phyloP scores from a whole-genome alignment of 2,113 vertebrate species.

The Triplophysa tibetana region DNA sequence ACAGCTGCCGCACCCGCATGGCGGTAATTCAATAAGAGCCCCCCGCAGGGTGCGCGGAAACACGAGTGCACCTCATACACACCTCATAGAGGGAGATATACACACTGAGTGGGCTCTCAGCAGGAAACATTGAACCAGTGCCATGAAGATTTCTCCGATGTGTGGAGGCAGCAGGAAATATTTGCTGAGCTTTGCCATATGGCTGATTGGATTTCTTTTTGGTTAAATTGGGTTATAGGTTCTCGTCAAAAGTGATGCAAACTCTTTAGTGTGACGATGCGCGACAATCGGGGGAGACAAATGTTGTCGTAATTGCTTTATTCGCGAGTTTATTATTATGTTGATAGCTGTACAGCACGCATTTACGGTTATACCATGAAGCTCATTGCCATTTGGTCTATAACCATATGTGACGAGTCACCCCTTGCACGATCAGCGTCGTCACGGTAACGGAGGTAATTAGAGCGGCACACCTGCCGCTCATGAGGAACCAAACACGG shows the following conservation, averaged over 20 bases:
- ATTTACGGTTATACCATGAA: background rate
- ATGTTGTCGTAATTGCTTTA: constrained; percentile 27
- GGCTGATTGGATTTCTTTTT: constrained; percentile 64
- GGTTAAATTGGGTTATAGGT: constrained; percentile 61
- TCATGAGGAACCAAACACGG: too few species aligned
- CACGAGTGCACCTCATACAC: constrained; percentile 73
- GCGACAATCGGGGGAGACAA: background rate
- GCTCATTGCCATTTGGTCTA: background rate
- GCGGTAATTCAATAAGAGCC: constrained; percentile 87
- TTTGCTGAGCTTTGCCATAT: constrained; percentile 63
- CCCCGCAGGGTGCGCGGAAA: constrained; percentile 75
- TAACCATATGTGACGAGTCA: too few species aligned
- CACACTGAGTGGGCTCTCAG: constrained; percentile 71
- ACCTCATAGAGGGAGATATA: constrained; percentile 65
- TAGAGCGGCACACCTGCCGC: too few species aligned
- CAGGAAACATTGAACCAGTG: constrained; percentile 62
- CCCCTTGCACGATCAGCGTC: too few species aligned
- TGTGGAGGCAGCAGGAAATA: constrained; percentile 49
- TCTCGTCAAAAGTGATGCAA: constrained; percentile 56
- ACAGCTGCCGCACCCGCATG: constrained; percentile 87
- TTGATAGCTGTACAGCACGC: background rate
- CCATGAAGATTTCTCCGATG: constrained; percentile 38
- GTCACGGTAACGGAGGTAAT: too few species aligned
- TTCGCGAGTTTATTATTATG: constrained; percentile 3
- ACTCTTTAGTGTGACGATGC: constrained; percentile 40